Percentiles rank a stretch among this genome's conserved stretches.
Evolutionary conservation across 2,113 vertebrate genomes (phyloP).

Genomic region (Hassar affinis): DNA sequence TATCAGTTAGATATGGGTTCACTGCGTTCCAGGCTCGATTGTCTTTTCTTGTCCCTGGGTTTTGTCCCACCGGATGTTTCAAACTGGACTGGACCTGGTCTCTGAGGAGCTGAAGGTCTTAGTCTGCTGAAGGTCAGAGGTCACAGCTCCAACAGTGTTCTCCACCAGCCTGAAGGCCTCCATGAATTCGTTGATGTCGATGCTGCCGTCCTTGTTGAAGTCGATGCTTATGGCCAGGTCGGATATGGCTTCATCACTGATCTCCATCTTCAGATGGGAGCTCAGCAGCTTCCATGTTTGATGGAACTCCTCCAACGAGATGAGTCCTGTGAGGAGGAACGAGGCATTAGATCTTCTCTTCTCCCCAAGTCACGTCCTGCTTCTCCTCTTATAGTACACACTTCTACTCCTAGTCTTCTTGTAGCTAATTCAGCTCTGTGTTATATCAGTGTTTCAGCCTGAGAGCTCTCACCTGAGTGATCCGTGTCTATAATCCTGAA

Average conservation of each 20-base stretch:
- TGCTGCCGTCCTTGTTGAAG: conserved; percentile 93
- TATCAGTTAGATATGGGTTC: not conserved
- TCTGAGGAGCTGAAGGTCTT: not conserved
- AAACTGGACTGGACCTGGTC: not conserved
- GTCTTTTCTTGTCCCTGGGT: not conserved
- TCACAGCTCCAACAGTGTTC: not conserved
- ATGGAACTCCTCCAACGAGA: conserved; percentile 88
- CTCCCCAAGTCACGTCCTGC: not conserved
- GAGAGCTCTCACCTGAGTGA: conserved; percentile 81
- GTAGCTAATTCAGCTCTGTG: not conserved
- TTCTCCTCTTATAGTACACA: not conserved
- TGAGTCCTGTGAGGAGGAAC: conserved; percentile 72
- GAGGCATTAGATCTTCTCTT: not conserved
- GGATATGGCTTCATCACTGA: conserved; percentile 78
- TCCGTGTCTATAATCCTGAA: conserved; percentile 92
- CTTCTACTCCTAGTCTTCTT: not conserved
- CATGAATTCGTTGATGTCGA: conserved; percentile 95
- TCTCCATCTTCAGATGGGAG: conserved; percentile 80
- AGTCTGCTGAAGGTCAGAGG: not conserved
- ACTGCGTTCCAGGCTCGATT: not conserved
- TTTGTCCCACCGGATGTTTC: not conserved
- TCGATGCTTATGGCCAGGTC: conserved; percentile 88
- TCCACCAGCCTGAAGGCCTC: conserved; percentile 88
- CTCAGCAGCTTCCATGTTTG: conserved; percentile 91
- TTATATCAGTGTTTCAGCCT: not conserved